phyloP scores from a whole-genome alignment of 2,113 vertebrate genomes.

The Nettapus auritus region DNA sequence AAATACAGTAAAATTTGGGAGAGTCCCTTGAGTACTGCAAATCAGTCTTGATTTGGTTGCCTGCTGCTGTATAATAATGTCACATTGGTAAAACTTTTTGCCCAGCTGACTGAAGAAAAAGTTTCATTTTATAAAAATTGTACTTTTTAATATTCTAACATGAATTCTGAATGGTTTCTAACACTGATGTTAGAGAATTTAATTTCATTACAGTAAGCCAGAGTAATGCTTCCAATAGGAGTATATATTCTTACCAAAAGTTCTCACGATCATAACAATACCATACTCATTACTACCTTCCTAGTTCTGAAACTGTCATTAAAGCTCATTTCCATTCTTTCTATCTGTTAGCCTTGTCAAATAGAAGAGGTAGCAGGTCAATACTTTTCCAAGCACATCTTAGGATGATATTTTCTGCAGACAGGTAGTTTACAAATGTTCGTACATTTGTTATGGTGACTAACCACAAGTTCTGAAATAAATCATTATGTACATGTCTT shows the following conservation, averaged over 20 bases:
- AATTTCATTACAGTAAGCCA: background rate
- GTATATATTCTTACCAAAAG: accelerated
- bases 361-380: background rate
- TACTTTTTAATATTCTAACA: background rate
- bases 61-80: background rate
- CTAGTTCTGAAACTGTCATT: background rate
- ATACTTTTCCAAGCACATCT: background rate
- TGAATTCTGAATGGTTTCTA: background rate
- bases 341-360: background rate
- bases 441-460: background rate
- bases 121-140: background rate
- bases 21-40: background rate
- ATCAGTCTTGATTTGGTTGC: background rate
- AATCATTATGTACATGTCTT: background rate
- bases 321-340: background rate
- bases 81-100: background rate
- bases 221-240: background rate
- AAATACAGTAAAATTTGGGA: background rate
- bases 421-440: background rate
- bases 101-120: background rate
- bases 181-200: background rate
- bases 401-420: background rate
- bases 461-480: background rate
- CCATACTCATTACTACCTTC: background rate
- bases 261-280: background rate